phyloP scores from a whole-genome alignment of 1,140 invertebrate species.

The Babylonia areolata region DNA sequence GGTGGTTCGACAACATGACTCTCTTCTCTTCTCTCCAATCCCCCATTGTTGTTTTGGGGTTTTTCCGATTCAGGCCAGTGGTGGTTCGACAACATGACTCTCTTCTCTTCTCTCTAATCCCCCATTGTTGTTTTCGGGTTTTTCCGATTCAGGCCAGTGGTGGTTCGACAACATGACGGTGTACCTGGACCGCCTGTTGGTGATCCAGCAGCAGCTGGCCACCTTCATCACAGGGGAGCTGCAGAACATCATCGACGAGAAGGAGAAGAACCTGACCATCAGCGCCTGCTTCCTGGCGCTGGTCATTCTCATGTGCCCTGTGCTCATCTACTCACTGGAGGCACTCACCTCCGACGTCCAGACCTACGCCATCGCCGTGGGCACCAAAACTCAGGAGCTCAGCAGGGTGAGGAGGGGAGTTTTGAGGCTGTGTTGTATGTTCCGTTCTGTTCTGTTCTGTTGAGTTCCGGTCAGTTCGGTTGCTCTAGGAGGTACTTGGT shows the following conservation, averaged over 20 bases:
- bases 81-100: too few relatives aligned
- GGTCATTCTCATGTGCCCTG: slow-evolving; percentile 59
- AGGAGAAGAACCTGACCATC: slow-evolving; percentile 38
- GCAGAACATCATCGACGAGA: slow-evolving; percentile 22
- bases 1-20: too few relatives aligned
- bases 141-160: slow-evolving; percentile 45
- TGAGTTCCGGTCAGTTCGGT: too few relatives aligned
- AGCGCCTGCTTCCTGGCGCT: slow-evolving; percentile 55
- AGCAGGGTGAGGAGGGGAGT: slow-evolving; percentile 58
- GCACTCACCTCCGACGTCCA: slow-evolving; percentile 62
- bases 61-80: too few relatives aligned
- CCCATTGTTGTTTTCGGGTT: too few relatives aligned
- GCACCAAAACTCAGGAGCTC: slow-evolving; percentile 69
- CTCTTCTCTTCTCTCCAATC: too few relatives aligned
- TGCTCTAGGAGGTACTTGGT: too few relatives aligned
- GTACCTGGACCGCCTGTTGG: slow-evolving; percentile 61
- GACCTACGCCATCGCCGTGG: slow-evolving; percentile 68
- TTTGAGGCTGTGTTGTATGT: not conserved
- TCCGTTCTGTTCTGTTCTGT: too few relatives aligned
- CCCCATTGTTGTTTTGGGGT: too few relatives aligned
- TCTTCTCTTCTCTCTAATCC: too few relatives aligned
- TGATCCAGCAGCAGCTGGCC: slow-evolving; percentile 49
- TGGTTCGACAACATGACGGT: slow-evolving; percentile 68
- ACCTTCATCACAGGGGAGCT: slow-evolving; percentile 46
- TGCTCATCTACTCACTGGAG: slow-evolving; percentile 60